A percentile compares a stretch with the other conserved stretches of the same genome.
Conservation (phyloP, 2,797 vertebrate genomes). For the Semaprochilodus insignis region DNA sequence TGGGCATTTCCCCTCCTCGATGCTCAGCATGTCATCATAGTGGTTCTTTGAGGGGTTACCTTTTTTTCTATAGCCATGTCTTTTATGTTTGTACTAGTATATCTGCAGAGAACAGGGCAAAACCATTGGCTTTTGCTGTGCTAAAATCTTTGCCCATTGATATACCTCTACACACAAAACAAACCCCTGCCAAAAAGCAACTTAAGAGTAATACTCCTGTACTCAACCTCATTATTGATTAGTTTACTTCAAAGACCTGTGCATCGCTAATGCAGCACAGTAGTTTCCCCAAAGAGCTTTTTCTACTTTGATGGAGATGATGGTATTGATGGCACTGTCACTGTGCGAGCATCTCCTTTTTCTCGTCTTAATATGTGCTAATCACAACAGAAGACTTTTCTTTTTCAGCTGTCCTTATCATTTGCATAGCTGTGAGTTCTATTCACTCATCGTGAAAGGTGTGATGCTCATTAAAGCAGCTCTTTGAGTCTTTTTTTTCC, state of each 20-base stretch:
- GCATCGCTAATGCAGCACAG: slow-evolving; percentile 82
- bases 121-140: slow-evolving; percentile 44
- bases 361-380: slow-evolving; percentile 69
- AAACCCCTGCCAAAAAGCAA: slow-evolving; percentile 50
- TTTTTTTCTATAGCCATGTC: slow-evolving; percentile 25
- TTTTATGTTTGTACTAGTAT: slow-evolving; percentile 43
- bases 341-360: slow-evolving; percentile 81
- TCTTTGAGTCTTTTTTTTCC: slow-evolving; percentile 68
- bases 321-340: slow-evolving; percentile 87
- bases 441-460: slow-evolving; percentile 75
- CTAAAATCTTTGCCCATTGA: slow-evolving; percentile 38
- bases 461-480: slow-evolving; percentile 80
- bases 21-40: slow-evolving; percentile 29
- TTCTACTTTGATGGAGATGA: slow-evolving; percentile 84
- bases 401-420: slow-evolving; percentile 74
- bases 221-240: slow-evolving; percentile 80
- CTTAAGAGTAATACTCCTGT: slow-evolving; percentile 59
- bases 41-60: neutral
- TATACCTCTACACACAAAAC: slow-evolving; percentile 28
- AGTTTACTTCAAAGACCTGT: slow-evolving; percentile 82
- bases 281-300: slow-evolving; percentile 81
- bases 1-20: slow-evolving; percentile 21
- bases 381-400: slow-evolving; percentile 77
- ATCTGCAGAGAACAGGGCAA: slow-evolving; percentile 26
- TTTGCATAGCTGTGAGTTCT: slow-evolving; percentile 82